Evolutionary conservation across 2,888 invertebrate genomes (phyloP).

Genomic region (Philopedon plagiatum): DNA sequence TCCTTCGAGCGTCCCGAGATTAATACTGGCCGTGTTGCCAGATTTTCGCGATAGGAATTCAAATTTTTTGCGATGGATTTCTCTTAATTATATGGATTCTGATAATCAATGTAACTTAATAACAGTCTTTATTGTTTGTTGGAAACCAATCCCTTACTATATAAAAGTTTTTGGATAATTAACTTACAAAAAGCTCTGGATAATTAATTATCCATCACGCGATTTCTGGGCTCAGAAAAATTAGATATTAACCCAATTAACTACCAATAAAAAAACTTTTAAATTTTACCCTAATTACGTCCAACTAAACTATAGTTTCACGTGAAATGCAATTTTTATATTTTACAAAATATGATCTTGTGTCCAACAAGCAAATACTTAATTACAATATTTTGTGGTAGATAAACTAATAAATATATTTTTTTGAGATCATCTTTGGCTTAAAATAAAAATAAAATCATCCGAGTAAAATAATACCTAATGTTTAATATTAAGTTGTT

Average conservation of each 20-base stretch:
- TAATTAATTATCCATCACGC: constrained; percentile 10
- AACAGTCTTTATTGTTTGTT: not conserved
- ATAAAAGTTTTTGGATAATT: not conserved
- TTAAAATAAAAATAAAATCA: too few relatives aligned
- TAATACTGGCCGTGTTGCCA: constrained; percentile 30
- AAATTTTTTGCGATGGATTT: constrained; percentile 20
- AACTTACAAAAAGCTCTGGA: not conserved
- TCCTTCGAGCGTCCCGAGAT: constrained; percentile 38
- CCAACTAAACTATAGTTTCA: too few relatives aligned
- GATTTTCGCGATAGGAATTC: constrained; percentile 20
- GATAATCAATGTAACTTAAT: not conserved
- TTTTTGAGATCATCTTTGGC: too few relatives aligned
- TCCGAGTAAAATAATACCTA: too few relatives aligned
- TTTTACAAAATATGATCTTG: too few relatives aligned
- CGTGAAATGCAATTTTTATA: too few relatives aligned
- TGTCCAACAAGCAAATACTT: too few relatives aligned
- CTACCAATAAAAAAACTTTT: too few relatives aligned
- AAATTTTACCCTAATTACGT: too few relatives aligned
- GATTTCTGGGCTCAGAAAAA: constrained; percentile 5
- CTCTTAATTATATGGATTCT: not conserved
- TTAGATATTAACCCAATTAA: not conserved
- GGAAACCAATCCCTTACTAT: constrained; percentile 5
- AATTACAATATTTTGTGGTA: too few relatives aligned
- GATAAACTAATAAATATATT: too few relatives aligned
- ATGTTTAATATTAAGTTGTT: not conserved